These are phyloP conservation scores for Drosophila elegans DNA, from an alignment of 1,140 invertebrate genomes.

Conservation along the genomic window DNA sequence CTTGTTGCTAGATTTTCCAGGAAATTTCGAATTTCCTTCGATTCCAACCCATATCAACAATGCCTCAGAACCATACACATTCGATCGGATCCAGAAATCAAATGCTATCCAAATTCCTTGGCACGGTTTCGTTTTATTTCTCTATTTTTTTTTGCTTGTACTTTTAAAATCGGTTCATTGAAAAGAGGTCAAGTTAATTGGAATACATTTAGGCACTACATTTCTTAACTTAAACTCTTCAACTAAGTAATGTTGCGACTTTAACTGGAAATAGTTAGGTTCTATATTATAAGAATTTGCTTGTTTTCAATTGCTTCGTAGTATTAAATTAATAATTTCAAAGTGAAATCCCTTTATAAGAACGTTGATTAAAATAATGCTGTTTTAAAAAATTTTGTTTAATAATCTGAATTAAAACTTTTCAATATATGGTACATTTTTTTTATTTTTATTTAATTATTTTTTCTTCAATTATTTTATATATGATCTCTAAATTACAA, in stretches of 20 bases:
- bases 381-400: no score
- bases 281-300: not conserved
- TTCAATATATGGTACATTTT: no score
- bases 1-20: not conserved
- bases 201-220: slow-evolving; percentile 8
- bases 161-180: slow-evolving; percentile 12
- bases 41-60: not conserved
- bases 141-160: not conserved
- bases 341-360: no score
- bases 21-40: not conserved
- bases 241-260: not conserved
- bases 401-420: no score
- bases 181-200: slow-evolving; percentile 19
- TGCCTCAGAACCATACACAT: slow-evolving; percentile 7
- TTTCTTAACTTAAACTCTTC: not conserved
- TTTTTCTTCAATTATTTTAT: no score
- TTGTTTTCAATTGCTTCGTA: no score
- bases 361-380: no score
- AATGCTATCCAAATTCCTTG: slow-evolving; percentile 26
- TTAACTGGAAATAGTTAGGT: not conserved
- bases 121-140: not conserved
- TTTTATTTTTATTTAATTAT: no score
- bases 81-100: slow-evolving; percentile 13
- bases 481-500: no score
- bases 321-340: no score